Evolutionary conservation across 2,113 vertebrate species (phyloP).

Genomic region (Gymnogyps californianus): DNA sequence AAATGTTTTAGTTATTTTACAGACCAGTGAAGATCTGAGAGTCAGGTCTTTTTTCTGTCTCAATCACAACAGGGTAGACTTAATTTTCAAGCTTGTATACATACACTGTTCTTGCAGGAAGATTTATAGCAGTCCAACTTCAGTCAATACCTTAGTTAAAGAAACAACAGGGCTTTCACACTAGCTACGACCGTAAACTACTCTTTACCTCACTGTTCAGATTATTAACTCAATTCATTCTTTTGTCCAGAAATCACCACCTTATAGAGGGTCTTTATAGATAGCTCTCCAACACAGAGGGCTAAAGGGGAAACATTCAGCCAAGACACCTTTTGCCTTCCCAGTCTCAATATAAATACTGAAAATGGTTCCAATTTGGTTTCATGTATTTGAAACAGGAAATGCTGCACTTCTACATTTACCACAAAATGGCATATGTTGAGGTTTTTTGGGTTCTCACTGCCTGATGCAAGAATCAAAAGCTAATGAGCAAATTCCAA

Average conservation of each 20-base stretch:
- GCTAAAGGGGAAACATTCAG: background rate
- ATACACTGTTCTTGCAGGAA: background rate
- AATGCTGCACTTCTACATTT: background rate
- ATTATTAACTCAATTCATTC: conserved; percentile 13
- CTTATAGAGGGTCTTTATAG: background rate
- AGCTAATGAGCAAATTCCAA: background rate
- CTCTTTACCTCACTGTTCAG: background rate
- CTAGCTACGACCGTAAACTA: background rate
- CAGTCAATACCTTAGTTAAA: conserved; percentile 7
- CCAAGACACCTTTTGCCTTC: background rate
- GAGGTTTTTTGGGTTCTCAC: background rate
- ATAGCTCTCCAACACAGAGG: background rate
- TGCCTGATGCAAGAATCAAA: background rate
- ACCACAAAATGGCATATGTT: background rate
- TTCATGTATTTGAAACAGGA: background rate
- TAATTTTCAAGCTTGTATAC: background rate
- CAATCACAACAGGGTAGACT: background rate
- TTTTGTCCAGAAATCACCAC: background rate
- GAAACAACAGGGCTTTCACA: background rate
- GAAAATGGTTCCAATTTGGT: background rate
- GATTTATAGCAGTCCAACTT: background rate
- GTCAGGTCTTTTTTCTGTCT: background rate
- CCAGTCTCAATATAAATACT: background rate
- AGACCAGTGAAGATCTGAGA: conserved; percentile 13
- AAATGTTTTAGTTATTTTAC: conserved; percentile 35